These are phyloP conservation scores for Melipona quadrifasciata DNA, from an alignment of 1,140 invertebrate species.

Conservation along the genomic window DNA sequence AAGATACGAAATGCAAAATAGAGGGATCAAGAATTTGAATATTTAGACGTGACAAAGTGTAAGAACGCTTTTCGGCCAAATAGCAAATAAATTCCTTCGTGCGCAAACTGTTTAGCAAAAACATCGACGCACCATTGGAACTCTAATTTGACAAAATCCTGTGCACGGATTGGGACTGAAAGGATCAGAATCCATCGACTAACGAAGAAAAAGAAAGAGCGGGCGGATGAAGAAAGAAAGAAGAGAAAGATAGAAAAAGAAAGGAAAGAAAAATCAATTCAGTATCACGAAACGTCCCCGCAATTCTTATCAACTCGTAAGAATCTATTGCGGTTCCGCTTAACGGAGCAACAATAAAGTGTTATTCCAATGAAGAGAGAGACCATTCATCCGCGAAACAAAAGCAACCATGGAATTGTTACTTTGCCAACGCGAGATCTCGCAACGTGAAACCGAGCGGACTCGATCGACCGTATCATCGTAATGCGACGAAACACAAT, in stretches of 20 bases:
- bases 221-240: background rate
- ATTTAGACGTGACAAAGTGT: too few species aligned
- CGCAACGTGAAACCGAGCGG: background rate
- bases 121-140: too few species aligned
- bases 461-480: background rate
- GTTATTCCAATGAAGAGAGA: background rate
- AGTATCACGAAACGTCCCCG: background rate
- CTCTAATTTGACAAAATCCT: too few species aligned
- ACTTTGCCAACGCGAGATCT: background rate
- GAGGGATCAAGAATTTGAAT: too few species aligned
- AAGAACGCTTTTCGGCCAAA: too few species aligned
- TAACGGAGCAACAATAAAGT: background rate
- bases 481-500: slow-evolving; percentile 8
- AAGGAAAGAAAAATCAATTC: background rate
- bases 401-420: background rate
- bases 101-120: too few species aligned
- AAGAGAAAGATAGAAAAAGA: background rate
- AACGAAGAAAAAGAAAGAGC: background rate
- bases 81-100: too few species aligned
- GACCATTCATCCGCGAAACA: background rate
- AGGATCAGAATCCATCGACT: background rate
- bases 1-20: too few species aligned
- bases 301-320: background rate
- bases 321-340: background rate
- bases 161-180: too few species aligned